A percentile compares a stretch with the other conserved stretches of the same genome.
phyloP scores from a whole-genome alignment of 1,140 invertebrate genomes.

The Mesaphorura yosii region DNA sequence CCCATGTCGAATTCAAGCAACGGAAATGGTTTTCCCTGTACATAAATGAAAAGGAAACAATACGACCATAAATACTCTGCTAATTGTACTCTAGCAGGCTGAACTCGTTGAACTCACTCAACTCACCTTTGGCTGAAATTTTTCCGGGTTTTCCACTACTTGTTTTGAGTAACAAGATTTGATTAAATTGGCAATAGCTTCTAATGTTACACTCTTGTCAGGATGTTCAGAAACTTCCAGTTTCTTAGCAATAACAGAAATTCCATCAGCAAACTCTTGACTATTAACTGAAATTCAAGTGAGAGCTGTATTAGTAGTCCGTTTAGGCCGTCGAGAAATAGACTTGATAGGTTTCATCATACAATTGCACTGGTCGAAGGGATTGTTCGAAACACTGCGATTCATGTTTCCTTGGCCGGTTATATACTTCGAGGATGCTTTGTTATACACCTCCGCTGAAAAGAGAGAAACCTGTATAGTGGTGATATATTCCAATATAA shows the following conservation, averaged over 20 bases:
- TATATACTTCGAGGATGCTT: conserved; percentile 48
- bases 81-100: no score
- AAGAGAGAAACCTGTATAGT: conserved; percentile 29
- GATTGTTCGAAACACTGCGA: no score
- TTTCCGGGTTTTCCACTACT: conserved; percentile 48
- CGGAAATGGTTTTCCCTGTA: conserved; percentile 53
- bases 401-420: no score
- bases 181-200: conserved; percentile 59
- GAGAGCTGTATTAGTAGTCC: conserved; percentile 25
- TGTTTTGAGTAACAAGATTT: conserved; percentile 52
- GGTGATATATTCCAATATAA: no score
- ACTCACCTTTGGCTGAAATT: conserved; percentile 31
- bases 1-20: conserved; percentile 54
- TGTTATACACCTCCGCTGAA: conserved; percentile 59
- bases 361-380: conserved; percentile 74
- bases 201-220: conserved; percentile 62
- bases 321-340: not conserved
- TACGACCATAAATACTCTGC: not conserved
- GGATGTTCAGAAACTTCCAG: conserved; percentile 68
- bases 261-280: conserved; percentile 67
- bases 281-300: conserved; percentile 64
- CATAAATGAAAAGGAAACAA: conserved; percentile 12
- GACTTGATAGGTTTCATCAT: no score
- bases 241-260: conserved; percentile 60
- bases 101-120: not conserved